Percentiles rank a stretch among this genome's conserved stretches.
Evolutionary conservation across 1,140 invertebrate genomes (phyloP).

Genomic region (Drosophila murphyi): DNA sequence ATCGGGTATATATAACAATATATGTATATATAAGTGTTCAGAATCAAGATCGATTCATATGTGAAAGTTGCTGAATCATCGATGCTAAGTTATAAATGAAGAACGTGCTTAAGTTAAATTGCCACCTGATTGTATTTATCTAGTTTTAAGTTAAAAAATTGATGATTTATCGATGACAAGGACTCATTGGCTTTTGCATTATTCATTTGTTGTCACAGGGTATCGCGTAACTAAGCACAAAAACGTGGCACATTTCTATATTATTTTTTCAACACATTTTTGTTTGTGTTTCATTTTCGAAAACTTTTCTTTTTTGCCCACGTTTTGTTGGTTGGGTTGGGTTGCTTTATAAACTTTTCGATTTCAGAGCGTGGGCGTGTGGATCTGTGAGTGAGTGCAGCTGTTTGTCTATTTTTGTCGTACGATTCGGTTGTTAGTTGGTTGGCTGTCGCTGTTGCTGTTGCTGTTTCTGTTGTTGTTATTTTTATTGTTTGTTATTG

Average conservation of each 20-base stretch:
- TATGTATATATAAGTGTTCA: too few relatives aligned
- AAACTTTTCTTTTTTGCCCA: conserved; percentile 24
- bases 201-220: neutral
- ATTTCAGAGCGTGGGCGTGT: conserved; percentile 45
- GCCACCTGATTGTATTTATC: too few relatives aligned
- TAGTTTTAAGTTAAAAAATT: neutral
- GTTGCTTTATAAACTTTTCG: conserved; percentile 75
- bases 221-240: neutral
- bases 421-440: conserved; percentile 37
- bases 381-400: conserved; percentile 18
- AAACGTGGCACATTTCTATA: conserved; percentile 1
- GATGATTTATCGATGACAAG: neutral
- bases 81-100: too few relatives aligned
- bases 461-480: neutral
- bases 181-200: too few relatives aligned
- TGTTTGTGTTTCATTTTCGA: conserved; percentile 36
- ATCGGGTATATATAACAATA: neutral
- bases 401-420: conserved; percentile 62
- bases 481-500: conserved; percentile 28
- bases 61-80: too few relatives aligned
- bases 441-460: conserved; percentile 29
- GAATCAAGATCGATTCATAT: too few relatives aligned
- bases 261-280: conserved; percentile 38
- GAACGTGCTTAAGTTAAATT: too few relatives aligned
- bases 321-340: conserved; percentile 32